phyloP scores from a whole-genome alignment of 2,888 invertebrate species.

The Serripes groenlandicus region DNA sequence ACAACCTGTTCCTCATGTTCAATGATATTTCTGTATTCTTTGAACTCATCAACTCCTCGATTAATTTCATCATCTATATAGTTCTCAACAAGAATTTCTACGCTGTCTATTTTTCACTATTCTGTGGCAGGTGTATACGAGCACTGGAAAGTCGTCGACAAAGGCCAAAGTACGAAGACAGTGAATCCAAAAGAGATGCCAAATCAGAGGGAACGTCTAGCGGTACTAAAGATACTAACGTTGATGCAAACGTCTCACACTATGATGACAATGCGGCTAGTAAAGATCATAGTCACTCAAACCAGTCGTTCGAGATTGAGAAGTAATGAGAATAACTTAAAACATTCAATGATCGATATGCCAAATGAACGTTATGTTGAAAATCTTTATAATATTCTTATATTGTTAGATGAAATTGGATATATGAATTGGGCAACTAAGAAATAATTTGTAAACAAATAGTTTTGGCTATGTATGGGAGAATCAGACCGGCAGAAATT shows the following conservation, averaged over 20 bases:
- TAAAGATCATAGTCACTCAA: neutral
- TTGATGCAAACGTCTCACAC: neutral
- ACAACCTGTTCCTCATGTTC: constrained; percentile 65
- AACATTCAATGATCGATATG: too few species aligned
- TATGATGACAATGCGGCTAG: neutral
- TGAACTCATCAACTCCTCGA: constrained; percentile 66
- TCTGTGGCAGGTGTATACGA: constrained; percentile 50
- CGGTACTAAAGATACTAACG: neutral
- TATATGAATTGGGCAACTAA: too few species aligned
- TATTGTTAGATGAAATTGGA: too few species aligned
- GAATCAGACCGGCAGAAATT: too few species aligned
- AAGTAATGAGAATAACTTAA: too few species aligned
- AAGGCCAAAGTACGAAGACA: neutral
- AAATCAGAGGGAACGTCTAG: neutral
- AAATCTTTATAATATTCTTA: too few species aligned
- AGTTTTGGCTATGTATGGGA: too few species aligned
- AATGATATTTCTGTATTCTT: constrained; percentile 66
- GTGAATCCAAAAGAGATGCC: neutral
- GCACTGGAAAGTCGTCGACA: neutral
- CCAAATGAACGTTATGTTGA: too few species aligned
- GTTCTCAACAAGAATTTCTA: constrained; percentile 63
- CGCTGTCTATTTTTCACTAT: constrained; percentile 45
- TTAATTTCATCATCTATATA: constrained; percentile 72
- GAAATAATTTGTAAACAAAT: too few species aligned
- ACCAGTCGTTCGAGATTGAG: too few species aligned